phyloP scores from a whole-genome alignment of 53 echinoderm and acorn worm species.

The Luidia sarsii region DNA sequence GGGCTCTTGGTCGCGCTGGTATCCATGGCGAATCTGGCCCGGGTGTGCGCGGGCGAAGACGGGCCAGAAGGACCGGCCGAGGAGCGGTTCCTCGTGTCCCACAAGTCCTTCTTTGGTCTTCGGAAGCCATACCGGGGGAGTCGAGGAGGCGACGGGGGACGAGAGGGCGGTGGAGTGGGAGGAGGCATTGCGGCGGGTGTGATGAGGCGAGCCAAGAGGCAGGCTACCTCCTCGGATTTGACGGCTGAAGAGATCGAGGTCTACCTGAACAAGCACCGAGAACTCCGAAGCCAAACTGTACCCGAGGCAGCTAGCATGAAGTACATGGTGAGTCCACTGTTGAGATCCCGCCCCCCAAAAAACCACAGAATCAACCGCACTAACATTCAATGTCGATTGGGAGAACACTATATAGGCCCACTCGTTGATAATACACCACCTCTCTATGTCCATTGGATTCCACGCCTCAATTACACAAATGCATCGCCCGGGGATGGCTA shows the following conservation, averaged over 20 bases:
- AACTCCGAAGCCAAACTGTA: conserved; percentile 50
- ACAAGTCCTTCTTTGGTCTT: conserved; percentile 8
- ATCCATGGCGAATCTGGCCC: neutral
- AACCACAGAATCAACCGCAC: too few species aligned
- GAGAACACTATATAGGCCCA: too few species aligned
- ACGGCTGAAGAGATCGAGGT: conserved; percentile 34
- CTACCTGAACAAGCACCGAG: conserved; percentile 62
- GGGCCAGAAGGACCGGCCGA: neutral
- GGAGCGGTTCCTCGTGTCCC: neutral
- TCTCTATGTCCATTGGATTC: too few species aligned
- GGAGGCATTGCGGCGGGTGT: neutral
- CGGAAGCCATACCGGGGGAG: neutral
- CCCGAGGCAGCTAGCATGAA: conserved; percentile 72
- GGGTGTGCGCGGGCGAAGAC: neutral
- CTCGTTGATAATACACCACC: too few species aligned
- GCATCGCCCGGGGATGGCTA: too few species aligned
- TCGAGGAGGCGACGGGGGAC: neutral
- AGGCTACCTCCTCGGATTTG: neutral
- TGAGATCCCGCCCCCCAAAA: neutral
- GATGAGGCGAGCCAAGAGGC: neutral
- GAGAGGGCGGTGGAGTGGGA: neutral
- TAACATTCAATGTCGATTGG: too few species aligned
- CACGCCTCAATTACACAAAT: too few species aligned
- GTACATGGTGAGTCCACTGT: conserved; percentile 64
- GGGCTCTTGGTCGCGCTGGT: too few species aligned